Percentiles rank a stretch among this genome's conserved stretches.
Evolutionary conservation across 2,888 invertebrate genomes (phyloP).

Genomic region (Scaptodrosophila latifasciaeformis): DNA sequence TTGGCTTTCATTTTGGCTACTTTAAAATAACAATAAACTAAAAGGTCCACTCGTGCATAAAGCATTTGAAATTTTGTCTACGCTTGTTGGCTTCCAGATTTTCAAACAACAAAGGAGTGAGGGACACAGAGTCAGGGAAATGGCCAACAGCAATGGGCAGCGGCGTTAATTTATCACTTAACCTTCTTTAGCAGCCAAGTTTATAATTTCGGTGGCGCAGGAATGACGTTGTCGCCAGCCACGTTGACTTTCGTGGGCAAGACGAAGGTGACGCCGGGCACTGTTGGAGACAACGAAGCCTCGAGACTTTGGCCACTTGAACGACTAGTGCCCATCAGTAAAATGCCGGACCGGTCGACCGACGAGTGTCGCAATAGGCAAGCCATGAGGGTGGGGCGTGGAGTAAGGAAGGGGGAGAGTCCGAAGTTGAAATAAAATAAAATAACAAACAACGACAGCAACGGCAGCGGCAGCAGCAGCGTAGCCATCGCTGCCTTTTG

Average conservation of each 20-base stretch:
- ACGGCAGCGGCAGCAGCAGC: too few relatives aligned
- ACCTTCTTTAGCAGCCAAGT: constrained; percentile 67
- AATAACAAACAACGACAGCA: constrained; percentile 52
- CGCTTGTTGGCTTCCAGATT: constrained; percentile 17
- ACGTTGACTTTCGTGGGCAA: too few relatives aligned
- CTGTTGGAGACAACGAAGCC: constrained; percentile 9
- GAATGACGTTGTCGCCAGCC: constrained; percentile 11
- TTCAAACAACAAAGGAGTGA: neutral
- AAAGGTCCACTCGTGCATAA: constrained; percentile 65
- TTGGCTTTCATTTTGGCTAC: too few relatives aligned
- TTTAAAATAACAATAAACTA: constrained; percentile 63
- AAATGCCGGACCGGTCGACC: constrained; percentile 15
- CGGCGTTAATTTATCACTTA: constrained; percentile 65
- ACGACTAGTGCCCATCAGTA: constrained; percentile 65
- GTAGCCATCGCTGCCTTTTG: constrained; percentile 40
- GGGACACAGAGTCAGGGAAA: neutral
- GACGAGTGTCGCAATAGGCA: constrained; percentile 26
- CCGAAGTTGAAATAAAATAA: constrained; percentile 44
- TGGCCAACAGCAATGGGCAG: constrained; percentile 37
- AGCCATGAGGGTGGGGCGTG: constrained; percentile 17
- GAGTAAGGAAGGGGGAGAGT: constrained; percentile 16
- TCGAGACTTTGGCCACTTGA: constrained; percentile 46
- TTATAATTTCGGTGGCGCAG: constrained; percentile 54
- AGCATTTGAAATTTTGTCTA: constrained; percentile 46
- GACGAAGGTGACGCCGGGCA: constrained; percentile 28